phyloP scores from a whole-genome alignment of 2,888 invertebrate species.

The Xanthorhoe spadicearia region DNA sequence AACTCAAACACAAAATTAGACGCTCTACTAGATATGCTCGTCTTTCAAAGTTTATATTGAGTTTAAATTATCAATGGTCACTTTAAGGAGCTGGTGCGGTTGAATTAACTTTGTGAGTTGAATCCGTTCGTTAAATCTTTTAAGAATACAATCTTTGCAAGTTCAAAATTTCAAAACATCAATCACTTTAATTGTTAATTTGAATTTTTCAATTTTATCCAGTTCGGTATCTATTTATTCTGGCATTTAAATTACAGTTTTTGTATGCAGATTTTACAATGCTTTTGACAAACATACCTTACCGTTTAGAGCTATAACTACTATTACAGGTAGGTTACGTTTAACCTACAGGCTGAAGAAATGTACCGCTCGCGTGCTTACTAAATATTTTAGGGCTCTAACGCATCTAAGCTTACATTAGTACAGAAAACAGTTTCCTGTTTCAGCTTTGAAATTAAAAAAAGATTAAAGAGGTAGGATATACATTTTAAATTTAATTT shows the following conservation, averaged over 20 bases:
- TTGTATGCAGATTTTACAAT: background rate
- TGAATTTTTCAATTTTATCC: too few relatives aligned
- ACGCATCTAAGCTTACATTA: constrained; percentile 12
- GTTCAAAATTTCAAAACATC: background rate
- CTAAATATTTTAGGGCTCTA: constrained; percentile 36
- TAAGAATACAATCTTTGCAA: constrained; percentile 7
- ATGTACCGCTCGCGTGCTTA: constrained; percentile 41
- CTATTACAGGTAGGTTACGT: constrained; percentile 30
- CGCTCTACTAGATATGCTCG: constrained; percentile 47
- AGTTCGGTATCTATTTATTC: background rate
- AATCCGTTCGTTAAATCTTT: constrained; percentile 14
- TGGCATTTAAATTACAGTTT: too few relatives aligned
- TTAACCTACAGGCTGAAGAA: constrained; percentile 37
- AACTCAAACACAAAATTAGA: constrained; percentile 60
- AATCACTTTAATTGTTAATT: background rate
- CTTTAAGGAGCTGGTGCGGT: constrained; percentile 27
- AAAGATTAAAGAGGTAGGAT: background rate
- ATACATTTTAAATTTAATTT: background rate
- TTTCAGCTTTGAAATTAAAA: background rate
- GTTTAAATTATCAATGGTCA: constrained; percentile 46
- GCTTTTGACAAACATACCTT: background rate
- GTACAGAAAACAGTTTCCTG: constrained; percentile 5
- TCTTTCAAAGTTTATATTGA: constrained; percentile 43
- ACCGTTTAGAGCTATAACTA: constrained; percentile 20
- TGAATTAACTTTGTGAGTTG: constrained; percentile 33